Evolutionary conservation across 2,113 vertebrate genomes (phyloP), one percentile per base, ranked within the genome.

Genomic region (Gnathochromis pfefferi): DNA sequence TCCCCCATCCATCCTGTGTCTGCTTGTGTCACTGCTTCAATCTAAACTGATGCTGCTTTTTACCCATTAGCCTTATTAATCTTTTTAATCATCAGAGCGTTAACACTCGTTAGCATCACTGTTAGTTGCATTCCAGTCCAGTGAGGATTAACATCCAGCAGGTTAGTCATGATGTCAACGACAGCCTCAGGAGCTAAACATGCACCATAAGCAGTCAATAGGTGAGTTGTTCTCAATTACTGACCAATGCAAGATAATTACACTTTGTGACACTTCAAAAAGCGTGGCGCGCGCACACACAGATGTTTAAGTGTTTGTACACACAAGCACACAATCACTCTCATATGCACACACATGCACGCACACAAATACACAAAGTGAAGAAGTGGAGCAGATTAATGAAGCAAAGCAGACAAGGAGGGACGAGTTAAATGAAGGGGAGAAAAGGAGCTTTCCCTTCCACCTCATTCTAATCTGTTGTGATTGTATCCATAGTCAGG

Each of bases 21-120:
- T 87, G 82, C 89, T 90, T 91, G 90, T 89, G 90, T 90, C 82
- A 19, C 80, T 23, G 84, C 81, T 82, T 88, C 75, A 73, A 83
- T 85, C 80, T 81, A 85, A 94, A 93, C 84, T 79, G 87, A 92
- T 38, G 49, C 80, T 55, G 89, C 82, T 90, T 92, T 85, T 82
- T 85, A 88, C 83, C 94, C 93, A 95, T 94, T 95, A 95, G 91
- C 91, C 91, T 94, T 93, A 94, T 95, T 95, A 93, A 94, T 95
- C 87, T 92, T 89, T 94, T 91, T 92, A 95, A 94, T 94, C 92
- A 93, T 87, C 63, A 4, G 86, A 91, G 90, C 91, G 91, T 87
- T 94, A 88, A 88, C 53, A 84, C 87, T 93, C 86, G 63, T 93
- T 93, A 93, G 81, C 82, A 53, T 87, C 54, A 87, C 84, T 85